Conservation (phyloP, 2,888 invertebrate genomes). For the Plagodis dolabraria region DNA sequence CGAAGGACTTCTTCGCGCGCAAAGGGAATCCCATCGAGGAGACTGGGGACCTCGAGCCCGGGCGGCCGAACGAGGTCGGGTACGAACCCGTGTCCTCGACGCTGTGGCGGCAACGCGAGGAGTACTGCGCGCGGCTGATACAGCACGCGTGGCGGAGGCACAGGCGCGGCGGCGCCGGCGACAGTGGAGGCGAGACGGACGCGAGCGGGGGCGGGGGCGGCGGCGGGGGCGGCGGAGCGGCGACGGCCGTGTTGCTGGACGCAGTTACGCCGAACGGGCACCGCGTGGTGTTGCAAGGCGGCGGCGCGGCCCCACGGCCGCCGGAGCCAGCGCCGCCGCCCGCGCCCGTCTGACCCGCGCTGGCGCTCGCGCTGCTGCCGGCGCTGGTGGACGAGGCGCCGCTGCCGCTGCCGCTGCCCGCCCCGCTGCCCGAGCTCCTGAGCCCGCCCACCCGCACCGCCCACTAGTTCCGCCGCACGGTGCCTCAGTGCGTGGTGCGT, state of each 20-base stretch:
- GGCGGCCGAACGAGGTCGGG: slow-evolving; percentile 93
- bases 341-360: slow-evolving; percentile 86
- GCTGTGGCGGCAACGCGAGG: slow-evolving; percentile 97
- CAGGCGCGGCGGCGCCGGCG: slow-evolving; percentile 80
- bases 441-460: slow-evolving; percentile 64
- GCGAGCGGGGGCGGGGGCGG: slow-evolving; percentile 74
- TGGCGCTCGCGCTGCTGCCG: slow-evolving; percentile 83
- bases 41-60: slow-evolving; percentile 94
- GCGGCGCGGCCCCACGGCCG: slow-evolving; percentile 94
- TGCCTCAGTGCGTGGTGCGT: slow-evolving; percentile 64
- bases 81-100: slow-evolving; percentile 98
- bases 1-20: slow-evolving; percentile 98
- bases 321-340: slow-evolving; percentile 92
- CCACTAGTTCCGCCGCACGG: slow-evolving; percentile 72
- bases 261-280: slow-evolving; percentile 93
- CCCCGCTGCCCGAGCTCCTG: slow-evolving; percentile 81
- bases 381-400: slow-evolving; percentile 79
- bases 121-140: slow-evolving; percentile 97
- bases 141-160: slow-evolving; percentile 98
- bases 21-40: slow-evolving; percentile 98
- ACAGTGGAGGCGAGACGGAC: slow-evolving; percentile 66
- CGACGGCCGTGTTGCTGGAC: slow-evolving; percentile 94
- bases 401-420: slow-evolving; percentile 80
- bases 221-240: slow-evolving; percentile 91
- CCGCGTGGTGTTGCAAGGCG: slow-evolving; percentile 95